These are phyloP conservation scores for Plotosus lineatus DNA, from an alignment of 2,113 vertebrate species.

Conservation along the genomic window DNA sequence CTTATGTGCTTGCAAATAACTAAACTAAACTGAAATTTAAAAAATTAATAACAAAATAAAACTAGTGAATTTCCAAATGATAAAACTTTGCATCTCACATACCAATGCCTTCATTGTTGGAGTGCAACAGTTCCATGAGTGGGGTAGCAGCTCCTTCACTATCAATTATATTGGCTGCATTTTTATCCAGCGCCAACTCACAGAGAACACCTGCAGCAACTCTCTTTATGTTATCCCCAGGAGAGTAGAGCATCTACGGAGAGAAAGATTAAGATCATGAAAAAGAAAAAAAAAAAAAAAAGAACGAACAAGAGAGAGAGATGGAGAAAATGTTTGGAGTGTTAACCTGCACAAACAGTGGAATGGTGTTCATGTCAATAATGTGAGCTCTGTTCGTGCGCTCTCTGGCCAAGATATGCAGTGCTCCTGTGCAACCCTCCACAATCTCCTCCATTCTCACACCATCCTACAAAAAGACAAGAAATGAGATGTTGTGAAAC, in stretches of 20 bases:
- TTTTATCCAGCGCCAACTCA: constrained; percentile 93
- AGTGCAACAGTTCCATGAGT: constrained; percentile 93
- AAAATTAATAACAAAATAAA: too few species aligned
- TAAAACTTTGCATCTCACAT: constrained; percentile 61
- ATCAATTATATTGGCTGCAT: constrained; percentile 85
- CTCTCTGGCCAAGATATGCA: constrained; percentile 94
- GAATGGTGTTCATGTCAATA: constrained; percentile 86
- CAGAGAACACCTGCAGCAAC: constrained; percentile 92
- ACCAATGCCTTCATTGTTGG: constrained; percentile 96
- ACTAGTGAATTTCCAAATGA: too few species aligned
- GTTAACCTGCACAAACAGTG: constrained; percentile 94
- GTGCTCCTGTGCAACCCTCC: constrained; percentile 91
- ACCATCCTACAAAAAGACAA: constrained; percentile 76
- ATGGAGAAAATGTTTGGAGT: not conserved
- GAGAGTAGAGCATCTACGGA: constrained; percentile 89
- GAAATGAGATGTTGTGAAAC: not conserved
- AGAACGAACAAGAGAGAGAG: not conserved
- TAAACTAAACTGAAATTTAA: too few species aligned
- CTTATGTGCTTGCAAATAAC: too few species aligned
- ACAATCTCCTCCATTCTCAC: constrained; percentile 98
- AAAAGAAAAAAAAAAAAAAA: too few species aligned
- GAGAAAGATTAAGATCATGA: not conserved
- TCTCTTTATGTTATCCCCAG: constrained; percentile 95
- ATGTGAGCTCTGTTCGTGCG: constrained; percentile 84
- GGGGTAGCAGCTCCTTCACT: constrained; percentile 89